A percentile compares a stretch with the other conserved stretches of the same genome.
phyloP scores from a whole-genome alignment of 1,140 invertebrate species.

The Drosophila nikananu region DNA sequence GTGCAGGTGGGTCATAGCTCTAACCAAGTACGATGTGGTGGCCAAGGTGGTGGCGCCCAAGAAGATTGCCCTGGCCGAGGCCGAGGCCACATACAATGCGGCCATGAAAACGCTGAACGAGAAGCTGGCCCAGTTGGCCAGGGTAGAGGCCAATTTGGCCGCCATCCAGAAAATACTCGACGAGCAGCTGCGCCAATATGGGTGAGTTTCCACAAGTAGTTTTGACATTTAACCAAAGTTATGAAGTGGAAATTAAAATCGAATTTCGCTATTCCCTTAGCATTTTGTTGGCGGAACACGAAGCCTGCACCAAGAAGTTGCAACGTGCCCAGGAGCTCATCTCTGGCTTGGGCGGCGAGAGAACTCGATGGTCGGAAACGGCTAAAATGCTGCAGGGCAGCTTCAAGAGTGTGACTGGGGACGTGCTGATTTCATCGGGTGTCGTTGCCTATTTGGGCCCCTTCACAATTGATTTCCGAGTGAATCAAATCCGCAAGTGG shows the following conservation, averaged over 20 bases:
- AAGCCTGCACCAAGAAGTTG: conserved; percentile 95
- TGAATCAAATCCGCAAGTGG: conserved; percentile 89
- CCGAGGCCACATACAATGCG: conserved; percentile 90
- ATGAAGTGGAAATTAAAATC: neutral
- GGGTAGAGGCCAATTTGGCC: conserved; percentile 89
- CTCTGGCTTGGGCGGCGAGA: conserved; percentile 93
- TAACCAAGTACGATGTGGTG: conserved; percentile 97
- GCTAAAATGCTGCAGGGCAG: conserved; percentile 91
- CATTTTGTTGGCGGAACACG: conserved; percentile 92
- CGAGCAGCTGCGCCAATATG: conserved; percentile 86
- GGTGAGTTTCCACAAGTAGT: conserved; percentile 34
- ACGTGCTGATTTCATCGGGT: conserved; percentile 94
- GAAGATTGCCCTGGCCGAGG: conserved; percentile 91
- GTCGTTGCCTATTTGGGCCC: conserved; percentile 96
- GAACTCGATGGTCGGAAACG: conserved; percentile 92
- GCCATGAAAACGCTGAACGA: conserved; percentile 90
- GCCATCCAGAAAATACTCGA: conserved; percentile 90
- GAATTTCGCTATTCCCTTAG: conserved; percentile 79
- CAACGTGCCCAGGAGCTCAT: conserved; percentile 97
- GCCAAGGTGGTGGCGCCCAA: conserved; percentile 95
- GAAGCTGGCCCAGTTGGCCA: conserved; percentile 91
- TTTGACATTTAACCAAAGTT: neutral
- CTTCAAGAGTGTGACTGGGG: conserved; percentile 90
- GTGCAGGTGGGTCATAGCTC: conserved; percentile 96
- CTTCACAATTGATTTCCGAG: conserved; percentile 92